Base-by-base conservation (phyloP, 2,888 invertebrate genomes). In the Balanococcus diminutus region DNA sequence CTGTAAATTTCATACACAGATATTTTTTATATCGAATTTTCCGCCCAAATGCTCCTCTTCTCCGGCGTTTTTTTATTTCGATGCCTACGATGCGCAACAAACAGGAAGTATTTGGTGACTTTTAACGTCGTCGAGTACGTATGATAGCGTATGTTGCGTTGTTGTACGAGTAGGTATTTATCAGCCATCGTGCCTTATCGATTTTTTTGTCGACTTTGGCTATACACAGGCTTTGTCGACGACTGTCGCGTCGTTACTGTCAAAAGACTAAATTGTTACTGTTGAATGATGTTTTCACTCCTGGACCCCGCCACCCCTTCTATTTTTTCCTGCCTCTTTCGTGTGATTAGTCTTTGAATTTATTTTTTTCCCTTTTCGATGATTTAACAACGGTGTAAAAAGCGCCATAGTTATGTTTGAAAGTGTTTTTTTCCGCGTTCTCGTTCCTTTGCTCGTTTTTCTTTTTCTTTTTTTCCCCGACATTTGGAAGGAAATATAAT, bases 191-290 rank as follows among this genome's bases (percentile, higher is more conserved):
- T n/a, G 39, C 22, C 42, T 36, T 8, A 81, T 81, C 32, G 81
- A 81, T 81, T 81, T 81, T 81, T 28, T 67, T 19, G 51, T 67
- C 8, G 51, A 19, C 8, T 36, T 36, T 36, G 4, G 4, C 8
- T 36, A 4, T 36, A 6, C 8, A 36, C 8, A 36, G 36, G 5
- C 8, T n/a, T n/a, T n/a, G n/a, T n/a, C 51, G 51, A n/a, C n/a
- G 51, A 0, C n/a, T 51, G 51, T 61, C 25, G 25, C 14, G 19
- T 81, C 39, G 81, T 81, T 39, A 19, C 81, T 81, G 46, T 81
- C 81, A 42, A 81, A n/a, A 81, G 32, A 22, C 25, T 42, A 81
- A 81, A 81, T 81, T 81, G 81, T 81, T 81, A 46, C 81, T 81
- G 81, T 81, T 81, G 81, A 81, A 81, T 81, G 81, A 42, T 81